These are phyloP conservation scores for Zygogramma bicolorata DNA, from an alignment of 2,888 invertebrate species.

Conservation along the genomic window DNA sequence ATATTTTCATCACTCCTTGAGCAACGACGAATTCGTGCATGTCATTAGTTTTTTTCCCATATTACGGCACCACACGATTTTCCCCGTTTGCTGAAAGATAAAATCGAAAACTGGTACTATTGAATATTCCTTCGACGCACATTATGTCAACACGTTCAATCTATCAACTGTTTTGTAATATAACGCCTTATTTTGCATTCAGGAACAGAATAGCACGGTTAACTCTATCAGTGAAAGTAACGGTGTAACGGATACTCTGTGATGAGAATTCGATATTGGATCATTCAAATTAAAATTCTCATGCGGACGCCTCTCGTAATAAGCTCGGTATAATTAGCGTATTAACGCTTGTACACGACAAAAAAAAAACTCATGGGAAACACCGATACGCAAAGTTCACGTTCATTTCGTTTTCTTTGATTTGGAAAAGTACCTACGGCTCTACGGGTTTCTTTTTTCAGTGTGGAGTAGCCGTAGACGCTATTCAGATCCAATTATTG, in stretches of 20 bases:
- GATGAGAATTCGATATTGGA: conserved; percentile 27
- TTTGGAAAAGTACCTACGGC: too few relatives aligned
- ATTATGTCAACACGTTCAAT: conserved; percentile 6
- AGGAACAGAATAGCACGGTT: background rate
- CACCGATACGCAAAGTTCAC: background rate
- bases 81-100: background rate
- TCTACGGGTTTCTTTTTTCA: too few relatives aligned
- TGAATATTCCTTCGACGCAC: background rate
- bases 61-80: background rate
- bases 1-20: background rate
- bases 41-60: background rate
- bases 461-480: too few relatives aligned
- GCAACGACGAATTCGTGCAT: background rate
- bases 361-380: conserved; percentile 2
- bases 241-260: conserved; percentile 17
- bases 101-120: background rate
- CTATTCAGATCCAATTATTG: too few relatives aligned
- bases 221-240: conserved; percentile 33
- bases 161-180: conserved; percentile 18
- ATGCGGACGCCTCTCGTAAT: background rate
- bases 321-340: background rate
- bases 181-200: conserved; percentile 17
- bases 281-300: conserved; percentile 4
- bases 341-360: background rate
- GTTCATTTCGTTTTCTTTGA: too few relatives aligned